phyloP scores from a whole-genome alignment of 2,113 vertebrate species.

The Podarcis cretensis region DNA sequence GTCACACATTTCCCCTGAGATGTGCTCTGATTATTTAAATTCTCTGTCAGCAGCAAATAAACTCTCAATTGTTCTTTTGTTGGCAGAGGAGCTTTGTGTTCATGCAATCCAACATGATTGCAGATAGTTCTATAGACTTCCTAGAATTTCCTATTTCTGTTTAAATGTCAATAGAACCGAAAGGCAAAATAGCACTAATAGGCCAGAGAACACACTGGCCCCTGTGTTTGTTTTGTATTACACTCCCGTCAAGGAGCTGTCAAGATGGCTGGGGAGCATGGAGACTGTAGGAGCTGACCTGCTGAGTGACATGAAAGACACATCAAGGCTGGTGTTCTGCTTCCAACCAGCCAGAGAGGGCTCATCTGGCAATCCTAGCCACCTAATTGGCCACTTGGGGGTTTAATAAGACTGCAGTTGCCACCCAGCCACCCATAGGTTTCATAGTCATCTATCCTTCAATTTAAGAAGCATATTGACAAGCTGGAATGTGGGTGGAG shows the following conservation, averaged over 20 bases:
- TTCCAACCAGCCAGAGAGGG: no score
- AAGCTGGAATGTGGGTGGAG: no score
- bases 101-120: slow-evolving; percentile 45
- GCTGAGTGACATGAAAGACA: background rate
- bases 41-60: slow-evolving; percentile 60
- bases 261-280: background rate
- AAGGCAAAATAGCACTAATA: slow-evolving; percentile 58
- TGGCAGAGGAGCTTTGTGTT: slow-evolving; percentile 54
- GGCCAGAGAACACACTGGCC: slow-evolving; percentile 46
- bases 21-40: slow-evolving; percentile 43
- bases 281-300: background rate
- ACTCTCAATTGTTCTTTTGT: slow-evolving; percentile 54
- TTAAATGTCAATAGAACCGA: slow-evolving; percentile 52
- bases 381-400: background rate
- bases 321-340: background rate
- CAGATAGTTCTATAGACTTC: slow-evolving; percentile 38
- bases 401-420: no score
- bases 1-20: slow-evolving; percentile 38
- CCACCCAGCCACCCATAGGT: no score
- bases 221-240: slow-evolving; percentile 54
- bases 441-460: no score
- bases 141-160: slow-evolving; percentile 52
- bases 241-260: slow-evolving; percentile 36
- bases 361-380: background rate
- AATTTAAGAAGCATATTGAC: no score